Percentiles rank a stretch among this genome's conserved stretches.
These are phyloP conservation scores for Aphidius gifuensis DNA, from an alignment of 1,140 invertebrate genomes.

Conservation along the genomic window DNA sequence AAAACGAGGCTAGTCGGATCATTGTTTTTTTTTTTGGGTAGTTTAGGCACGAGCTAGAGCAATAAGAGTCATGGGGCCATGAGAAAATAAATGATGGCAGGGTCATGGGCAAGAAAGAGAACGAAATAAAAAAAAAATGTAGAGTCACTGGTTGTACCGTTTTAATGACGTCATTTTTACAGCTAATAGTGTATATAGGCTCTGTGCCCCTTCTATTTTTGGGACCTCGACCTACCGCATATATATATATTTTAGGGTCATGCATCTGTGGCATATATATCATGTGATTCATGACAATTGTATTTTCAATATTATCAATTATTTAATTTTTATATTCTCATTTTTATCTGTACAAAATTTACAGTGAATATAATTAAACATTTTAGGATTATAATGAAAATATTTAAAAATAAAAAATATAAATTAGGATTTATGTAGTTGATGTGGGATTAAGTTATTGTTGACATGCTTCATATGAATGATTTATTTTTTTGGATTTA, in stretches of 20 bases:
- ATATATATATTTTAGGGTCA: too few species aligned
- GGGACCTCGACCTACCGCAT: slow-evolving; percentile 30
- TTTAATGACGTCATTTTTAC: slow-evolving; percentile 21
- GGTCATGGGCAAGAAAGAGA: neutral
- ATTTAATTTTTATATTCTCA: too few species aligned
- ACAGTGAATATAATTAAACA: too few species aligned
- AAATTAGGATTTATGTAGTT: too few species aligned
- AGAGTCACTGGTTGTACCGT: slow-evolving; percentile 16
- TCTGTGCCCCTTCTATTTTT: slow-evolving; percentile 29
- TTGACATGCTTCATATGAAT: too few species aligned
- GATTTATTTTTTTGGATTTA: too few species aligned
- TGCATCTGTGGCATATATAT: slow-evolving; percentile 5
- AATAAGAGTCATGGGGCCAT: too few species aligned
- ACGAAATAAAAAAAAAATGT: slow-evolving; percentile 24
- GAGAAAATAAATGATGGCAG: slow-evolving; percentile 13
- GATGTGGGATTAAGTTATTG: too few species aligned
- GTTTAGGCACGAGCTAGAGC: too few species aligned
- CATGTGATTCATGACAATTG: neutral
- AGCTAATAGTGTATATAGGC: neutral
- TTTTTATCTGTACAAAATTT: too few species aligned
- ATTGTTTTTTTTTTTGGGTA: neutral
- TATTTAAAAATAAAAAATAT: too few species aligned
- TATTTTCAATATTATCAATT: neutral
- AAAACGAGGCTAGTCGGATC: slow-evolving; percentile 7
- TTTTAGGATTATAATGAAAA: too few species aligned